phyloP scores from a whole-genome alignment of 2,888 invertebrate genomes.

The Tachina grossa region DNA sequence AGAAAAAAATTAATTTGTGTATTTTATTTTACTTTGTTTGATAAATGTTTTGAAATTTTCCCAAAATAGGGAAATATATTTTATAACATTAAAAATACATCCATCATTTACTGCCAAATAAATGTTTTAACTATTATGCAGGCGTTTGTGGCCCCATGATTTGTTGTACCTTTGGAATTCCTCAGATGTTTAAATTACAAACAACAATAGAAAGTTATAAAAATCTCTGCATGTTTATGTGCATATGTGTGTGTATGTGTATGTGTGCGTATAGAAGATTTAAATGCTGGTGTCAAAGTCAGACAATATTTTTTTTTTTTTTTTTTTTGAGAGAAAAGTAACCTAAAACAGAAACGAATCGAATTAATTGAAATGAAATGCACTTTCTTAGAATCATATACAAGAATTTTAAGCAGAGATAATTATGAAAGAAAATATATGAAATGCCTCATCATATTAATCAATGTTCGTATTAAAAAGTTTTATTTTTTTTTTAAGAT shows the following conservation, averaged over 20 bases:
- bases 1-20: neutral
- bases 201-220: neutral
- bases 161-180: neutral
- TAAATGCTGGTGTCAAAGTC: neutral
- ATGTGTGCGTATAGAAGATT: neutral
- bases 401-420: neutral
- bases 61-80: too few relatives aligned
- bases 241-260: neutral
- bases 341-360: neutral
- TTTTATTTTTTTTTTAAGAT: neutral
- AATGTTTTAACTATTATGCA: neutral
- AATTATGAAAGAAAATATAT: neutral
- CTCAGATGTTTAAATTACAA: neutral
- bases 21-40: neutral
- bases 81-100: neutral
- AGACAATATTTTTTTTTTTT: too few relatives aligned
- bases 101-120: slow-evolving; percentile 22
- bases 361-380: slow-evolving; percentile 10
- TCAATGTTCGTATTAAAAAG: neutral
- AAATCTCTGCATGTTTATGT: neutral
- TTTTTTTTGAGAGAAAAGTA: neutral
- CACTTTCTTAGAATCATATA: neutral
- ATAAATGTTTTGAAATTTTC: neutral
- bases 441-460: neutral
- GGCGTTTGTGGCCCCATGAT: neutral